Percentiles rank a stretch among this genome's conserved stretches.
These are phyloP conservation scores for Heliothis subflexa DNA, from an alignment of 1,140 invertebrate genomes.

Conservation along the genomic window DNA sequence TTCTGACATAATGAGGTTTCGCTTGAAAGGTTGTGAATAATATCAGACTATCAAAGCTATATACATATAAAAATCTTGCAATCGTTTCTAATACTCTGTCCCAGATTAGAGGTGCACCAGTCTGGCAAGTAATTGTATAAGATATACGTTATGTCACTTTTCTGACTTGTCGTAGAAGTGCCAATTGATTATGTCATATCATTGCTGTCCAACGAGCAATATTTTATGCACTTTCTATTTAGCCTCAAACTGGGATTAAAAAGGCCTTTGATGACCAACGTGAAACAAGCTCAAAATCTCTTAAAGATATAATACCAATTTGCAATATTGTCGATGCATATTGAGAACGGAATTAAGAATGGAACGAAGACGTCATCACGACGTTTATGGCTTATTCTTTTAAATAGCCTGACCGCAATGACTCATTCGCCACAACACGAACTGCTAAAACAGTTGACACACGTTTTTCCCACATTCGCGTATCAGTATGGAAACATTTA, in stretches of 20 bases:
- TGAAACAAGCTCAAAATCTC: too few relatives aligned
- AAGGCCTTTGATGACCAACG: too few relatives aligned
- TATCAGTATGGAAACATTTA: slow-evolving; percentile 36
- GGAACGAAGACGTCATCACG: too few relatives aligned
- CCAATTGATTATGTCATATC: slow-evolving; percentile 24
- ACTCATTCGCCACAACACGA: slow-evolving; percentile 5
- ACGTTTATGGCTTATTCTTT: too few relatives aligned
- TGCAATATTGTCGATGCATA: too few relatives aligned
- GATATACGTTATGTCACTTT: slow-evolving; percentile 9
- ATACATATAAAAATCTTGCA: background rate
- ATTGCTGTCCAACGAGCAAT: background rate
- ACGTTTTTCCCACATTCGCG: slow-evolving; percentile 34
- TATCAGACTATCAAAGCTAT: background rate
- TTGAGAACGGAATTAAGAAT: too few relatives aligned
- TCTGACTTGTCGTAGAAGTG: background rate
- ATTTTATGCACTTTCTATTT: too few relatives aligned
- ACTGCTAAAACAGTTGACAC: slow-evolving; percentile 18
- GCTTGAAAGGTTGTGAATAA: too few relatives aligned
- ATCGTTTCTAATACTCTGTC: background rate
- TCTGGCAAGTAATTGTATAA: slow-evolving; percentile 16
- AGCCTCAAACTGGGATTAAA: too few relatives aligned
- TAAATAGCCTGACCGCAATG: slow-evolving; percentile 19
- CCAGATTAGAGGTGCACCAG: background rate
- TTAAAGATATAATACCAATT: too few relatives aligned
- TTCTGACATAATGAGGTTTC: too few relatives aligned